Conservation (phyloP, 2,113 vertebrate species). For the Lepus americanus region DNA sequence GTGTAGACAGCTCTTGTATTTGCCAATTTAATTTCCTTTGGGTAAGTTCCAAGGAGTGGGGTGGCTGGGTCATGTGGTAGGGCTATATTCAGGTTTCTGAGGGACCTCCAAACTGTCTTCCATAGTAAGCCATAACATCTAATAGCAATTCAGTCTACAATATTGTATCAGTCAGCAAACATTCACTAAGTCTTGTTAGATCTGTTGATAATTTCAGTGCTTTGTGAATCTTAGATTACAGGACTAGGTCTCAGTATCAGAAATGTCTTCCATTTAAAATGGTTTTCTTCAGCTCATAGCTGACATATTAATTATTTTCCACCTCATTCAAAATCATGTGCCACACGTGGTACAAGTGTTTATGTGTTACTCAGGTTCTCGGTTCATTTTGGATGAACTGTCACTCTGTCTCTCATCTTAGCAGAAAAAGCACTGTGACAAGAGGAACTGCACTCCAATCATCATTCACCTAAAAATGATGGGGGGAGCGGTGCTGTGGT, state of each 20-base stretch:
- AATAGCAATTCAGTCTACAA: not conserved
- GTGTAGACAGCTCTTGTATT: too few relatives aligned
- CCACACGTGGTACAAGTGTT: not conserved
- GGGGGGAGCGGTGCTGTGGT: too few relatives aligned
- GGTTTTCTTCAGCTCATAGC: not conserved
- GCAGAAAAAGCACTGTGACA: not conserved
- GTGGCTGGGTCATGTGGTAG: too few relatives aligned
- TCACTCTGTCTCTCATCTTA: not conserved
- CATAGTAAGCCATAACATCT: too few relatives aligned
- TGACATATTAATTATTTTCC: not conserved
- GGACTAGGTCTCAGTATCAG: not conserved
- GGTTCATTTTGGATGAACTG: not conserved
- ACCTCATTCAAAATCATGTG: not conserved
- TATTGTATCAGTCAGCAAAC: accelerated
- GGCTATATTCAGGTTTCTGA: too few relatives aligned
- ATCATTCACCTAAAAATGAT: not conserved
- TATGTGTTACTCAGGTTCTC: not conserved
- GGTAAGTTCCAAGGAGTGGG: too few relatives aligned
- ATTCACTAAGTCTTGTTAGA: not conserved
- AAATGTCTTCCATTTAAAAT: not conserved
- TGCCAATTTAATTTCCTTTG: too few relatives aligned
- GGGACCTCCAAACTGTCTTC: too few relatives aligned
- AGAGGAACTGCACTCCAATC: not conserved
- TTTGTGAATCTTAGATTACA: not conserved
- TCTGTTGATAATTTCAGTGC: not conserved